phyloP scores from a whole-genome alignment of 1,140 invertebrate genomes.

The Bursaphelenchus mucronatus region DNA sequence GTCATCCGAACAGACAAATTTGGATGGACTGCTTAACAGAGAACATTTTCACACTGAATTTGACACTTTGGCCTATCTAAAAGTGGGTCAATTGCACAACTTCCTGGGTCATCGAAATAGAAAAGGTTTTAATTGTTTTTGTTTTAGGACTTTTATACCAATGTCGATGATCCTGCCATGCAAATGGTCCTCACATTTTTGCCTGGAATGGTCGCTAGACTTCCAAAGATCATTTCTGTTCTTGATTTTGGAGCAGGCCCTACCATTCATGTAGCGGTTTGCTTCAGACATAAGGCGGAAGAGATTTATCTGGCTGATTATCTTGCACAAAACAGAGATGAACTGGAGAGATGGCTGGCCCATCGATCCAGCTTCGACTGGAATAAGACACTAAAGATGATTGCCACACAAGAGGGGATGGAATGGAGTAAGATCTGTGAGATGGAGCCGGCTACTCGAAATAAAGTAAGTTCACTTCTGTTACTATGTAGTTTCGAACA shows the following conservation, averaged over 20 bases:
- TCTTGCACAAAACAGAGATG: slow-evolving; percentile 53
- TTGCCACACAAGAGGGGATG: slow-evolving; percentile 29
- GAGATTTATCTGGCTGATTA: slow-evolving; percentile 57
- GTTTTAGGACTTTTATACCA: slow-evolving; percentile 53
- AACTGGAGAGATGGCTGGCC: slow-evolving; percentile 43
- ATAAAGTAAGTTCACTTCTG: slow-evolving; percentile 25
- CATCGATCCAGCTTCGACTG: slow-evolving; percentile 45
- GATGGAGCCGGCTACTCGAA: slow-evolving; percentile 39
- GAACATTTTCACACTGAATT: slow-evolving; percentile 43
- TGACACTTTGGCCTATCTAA: slow-evolving; percentile 45
- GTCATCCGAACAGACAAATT: too few species aligned
- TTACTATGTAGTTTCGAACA: background rate
- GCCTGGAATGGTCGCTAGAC: slow-evolving; percentile 46
- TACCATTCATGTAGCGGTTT: slow-evolving; percentile 56
- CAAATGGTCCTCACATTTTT: slow-evolving; percentile 56
- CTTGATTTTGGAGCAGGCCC: slow-evolving; percentile 57
- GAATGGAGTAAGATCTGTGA: slow-evolving; percentile 22
- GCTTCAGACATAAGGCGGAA: slow-evolving; percentile 43
- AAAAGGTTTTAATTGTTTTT: background rate
- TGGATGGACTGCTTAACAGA: slow-evolving; percentile 23
- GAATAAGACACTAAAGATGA: slow-evolving; percentile 33
- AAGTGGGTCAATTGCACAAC: slow-evolving; percentile 17
- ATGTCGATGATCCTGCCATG: slow-evolving; percentile 57
- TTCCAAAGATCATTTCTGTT: slow-evolving; percentile 36
- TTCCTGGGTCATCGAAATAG: slow-evolving; percentile 1